A percentile compares a stretch with the other conserved stretches of the same genome.
phyloP scores from a whole-genome alignment of 2,113 vertebrate genomes.

The Dromiciops gliroides region DNA sequence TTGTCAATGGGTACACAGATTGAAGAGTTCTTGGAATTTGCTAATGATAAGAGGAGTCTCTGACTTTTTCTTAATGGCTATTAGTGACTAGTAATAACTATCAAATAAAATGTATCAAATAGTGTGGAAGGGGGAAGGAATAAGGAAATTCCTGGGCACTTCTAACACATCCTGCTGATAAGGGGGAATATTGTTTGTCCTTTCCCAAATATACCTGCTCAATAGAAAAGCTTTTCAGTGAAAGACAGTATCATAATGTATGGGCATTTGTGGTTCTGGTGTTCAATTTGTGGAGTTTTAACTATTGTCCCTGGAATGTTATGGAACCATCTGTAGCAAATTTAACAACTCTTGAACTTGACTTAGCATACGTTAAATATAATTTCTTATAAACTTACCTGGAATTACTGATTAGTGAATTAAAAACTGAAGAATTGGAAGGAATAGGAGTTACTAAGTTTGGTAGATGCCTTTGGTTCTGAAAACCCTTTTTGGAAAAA shows the following conservation, averaged over 20 bases:
- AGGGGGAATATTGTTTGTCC: background rate
- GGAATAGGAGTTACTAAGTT: background rate
- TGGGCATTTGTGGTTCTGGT: background rate
- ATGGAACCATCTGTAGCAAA: background rate
- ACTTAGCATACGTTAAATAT: background rate
- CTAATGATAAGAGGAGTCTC: background rate
- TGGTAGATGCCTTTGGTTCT: background rate
- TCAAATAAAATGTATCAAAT: background rate
- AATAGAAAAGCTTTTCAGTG: slow-evolving; percentile 7
- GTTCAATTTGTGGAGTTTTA: background rate
- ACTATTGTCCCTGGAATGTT: background rate
- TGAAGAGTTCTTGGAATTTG: background rate
- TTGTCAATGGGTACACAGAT: background rate
- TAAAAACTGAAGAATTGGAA: background rate
- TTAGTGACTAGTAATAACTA: background rate
- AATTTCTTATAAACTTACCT: background rate
- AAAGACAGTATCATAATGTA: background rate
- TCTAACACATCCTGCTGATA: background rate
- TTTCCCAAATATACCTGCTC: background rate
- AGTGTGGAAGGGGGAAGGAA: slow-evolving; percentile 9
- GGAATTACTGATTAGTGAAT: background rate
- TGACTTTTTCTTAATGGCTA: background rate
- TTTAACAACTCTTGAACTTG: background rate
- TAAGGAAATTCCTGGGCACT: background rate
- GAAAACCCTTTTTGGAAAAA: background rate